A percentile compares a stretch with the other conserved stretches of the same genome.
phyloP scores from a whole-genome alignment of 2,113 vertebrate genomes.

The Pterophyllum scalare region DNA sequence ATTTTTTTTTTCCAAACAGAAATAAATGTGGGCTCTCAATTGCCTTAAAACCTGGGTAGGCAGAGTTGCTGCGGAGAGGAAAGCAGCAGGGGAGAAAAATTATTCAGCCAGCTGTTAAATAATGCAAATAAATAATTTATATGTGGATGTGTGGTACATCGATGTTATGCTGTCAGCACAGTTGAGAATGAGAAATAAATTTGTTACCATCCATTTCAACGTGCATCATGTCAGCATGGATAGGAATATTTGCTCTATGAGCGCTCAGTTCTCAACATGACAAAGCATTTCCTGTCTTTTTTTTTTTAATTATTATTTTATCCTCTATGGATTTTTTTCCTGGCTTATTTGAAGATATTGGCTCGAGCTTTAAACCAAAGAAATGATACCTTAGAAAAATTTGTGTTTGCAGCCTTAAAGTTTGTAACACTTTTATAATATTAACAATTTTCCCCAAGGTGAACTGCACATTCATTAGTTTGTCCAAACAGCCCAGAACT shows the following conservation, averaged over 20 bases:
- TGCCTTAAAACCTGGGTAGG: slow-evolving; percentile 19
- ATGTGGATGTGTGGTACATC: neutral
- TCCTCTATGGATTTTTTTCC: neutral
- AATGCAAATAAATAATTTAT: neutral
- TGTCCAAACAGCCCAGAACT: neutral
- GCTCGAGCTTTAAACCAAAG: neutral
- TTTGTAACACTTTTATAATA: neutral
- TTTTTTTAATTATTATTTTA: too few relatives aligned
- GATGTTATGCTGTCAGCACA: neutral
- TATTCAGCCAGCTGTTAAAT: slow-evolving; percentile 12
- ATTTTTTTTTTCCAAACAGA: neutral
- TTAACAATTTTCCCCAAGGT: neutral
- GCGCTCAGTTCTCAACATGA: neutral
- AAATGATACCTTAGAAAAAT: neutral
- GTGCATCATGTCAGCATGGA: neutral
- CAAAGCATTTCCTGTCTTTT: neutral
- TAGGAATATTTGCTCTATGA: neutral
- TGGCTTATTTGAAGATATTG: neutral
- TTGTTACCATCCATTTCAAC: neutral
- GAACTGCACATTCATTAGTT: neutral
- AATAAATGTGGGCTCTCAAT: slow-evolving; percentile 10
- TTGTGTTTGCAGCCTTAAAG: neutral
- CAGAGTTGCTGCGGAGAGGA: neutral
- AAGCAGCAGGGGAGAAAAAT: neutral
- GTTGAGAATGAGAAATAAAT: neutral